phyloP scores from a whole-genome alignment of 2,113 vertebrate genomes.

The Channa argus region DNA sequence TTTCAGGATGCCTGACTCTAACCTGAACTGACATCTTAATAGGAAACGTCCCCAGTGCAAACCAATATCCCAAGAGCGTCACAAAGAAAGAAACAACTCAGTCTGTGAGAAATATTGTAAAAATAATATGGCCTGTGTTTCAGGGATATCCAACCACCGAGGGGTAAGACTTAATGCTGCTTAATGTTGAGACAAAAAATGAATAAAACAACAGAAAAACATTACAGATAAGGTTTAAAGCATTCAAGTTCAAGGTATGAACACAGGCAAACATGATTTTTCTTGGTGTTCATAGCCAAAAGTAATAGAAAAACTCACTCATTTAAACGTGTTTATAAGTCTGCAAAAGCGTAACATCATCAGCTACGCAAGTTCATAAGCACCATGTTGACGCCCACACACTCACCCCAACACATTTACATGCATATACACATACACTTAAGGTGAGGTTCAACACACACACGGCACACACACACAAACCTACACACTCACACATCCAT shows the following conservation, averaged over 20 bases:
- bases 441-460: background rate
- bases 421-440: too few species aligned
- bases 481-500: background rate
- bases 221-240: background rate
- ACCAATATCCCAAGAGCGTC: background rate
- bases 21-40: slow-evolving; percentile 54
- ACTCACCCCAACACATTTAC: background rate
- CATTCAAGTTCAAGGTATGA: background rate
- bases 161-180: too few species aligned
- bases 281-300: background rate
- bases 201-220: too few species aligned
- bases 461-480: background rate
- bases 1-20: slow-evolving; percentile 31
- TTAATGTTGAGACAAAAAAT: too few species aligned
- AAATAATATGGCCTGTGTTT: background rate
- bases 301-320: background rate
- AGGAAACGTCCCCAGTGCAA: slow-evolving; percentile 25
- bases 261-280: background rate
- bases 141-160: background rate
- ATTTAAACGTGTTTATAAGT: background rate
- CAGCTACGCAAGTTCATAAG: background rate
- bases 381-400: slow-evolving; percentile 18
- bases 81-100: slow-evolving; percentile 5
- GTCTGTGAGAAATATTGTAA: background rate
- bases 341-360: slow-evolving; percentile 20